Conservation (phyloP, 1,140 invertebrate species). For the Drosophila navojoa region DNA sequence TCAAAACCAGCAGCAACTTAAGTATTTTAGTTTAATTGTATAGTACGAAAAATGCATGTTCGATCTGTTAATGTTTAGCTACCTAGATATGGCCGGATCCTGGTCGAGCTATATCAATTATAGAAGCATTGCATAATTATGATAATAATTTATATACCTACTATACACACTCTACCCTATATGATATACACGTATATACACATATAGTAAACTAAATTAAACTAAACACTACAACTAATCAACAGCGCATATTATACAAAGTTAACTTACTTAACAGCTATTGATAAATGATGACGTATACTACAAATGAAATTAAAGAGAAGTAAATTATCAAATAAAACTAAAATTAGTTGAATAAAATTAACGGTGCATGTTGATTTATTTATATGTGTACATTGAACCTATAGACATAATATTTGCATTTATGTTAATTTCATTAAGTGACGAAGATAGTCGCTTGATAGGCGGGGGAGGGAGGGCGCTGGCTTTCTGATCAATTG, state of each 20-base stretch:
- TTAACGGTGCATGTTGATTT: background rate
- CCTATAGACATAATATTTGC: too few relatives aligned
- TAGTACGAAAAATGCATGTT: conserved; percentile 26
- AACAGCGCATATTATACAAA: conserved; percentile 57
- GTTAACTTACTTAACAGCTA: conserved; percentile 37
- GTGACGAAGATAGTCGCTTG: background rate
- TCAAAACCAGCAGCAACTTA: conserved; percentile 36
- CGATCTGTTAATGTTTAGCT: conserved; percentile 38
- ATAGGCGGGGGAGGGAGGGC: too few relatives aligned
- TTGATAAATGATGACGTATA: conserved; percentile 47
- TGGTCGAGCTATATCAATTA: conserved; percentile 36
- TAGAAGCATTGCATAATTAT: conserved; percentile 42
- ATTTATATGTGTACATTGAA: too few relatives aligned
- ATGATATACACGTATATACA: conserved; percentile 24
- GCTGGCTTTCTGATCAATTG: background rate
- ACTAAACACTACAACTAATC: conserved; percentile 43
- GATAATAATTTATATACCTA: conserved; percentile 47
- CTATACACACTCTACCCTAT: conserved; percentile 29
- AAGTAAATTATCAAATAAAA: conserved; percentile 65
- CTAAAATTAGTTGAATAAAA: conserved; percentile 72
- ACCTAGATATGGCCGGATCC: background rate
- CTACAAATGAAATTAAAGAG: conserved; percentile 50
- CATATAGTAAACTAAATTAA: conserved; percentile 44
- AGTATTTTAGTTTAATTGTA: conserved; percentile 57
- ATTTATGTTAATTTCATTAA: background rate